Base-by-base conservation (phyloP, 2,113 vertebrate species). In the Picathartes gymnocephalus region DNA sequence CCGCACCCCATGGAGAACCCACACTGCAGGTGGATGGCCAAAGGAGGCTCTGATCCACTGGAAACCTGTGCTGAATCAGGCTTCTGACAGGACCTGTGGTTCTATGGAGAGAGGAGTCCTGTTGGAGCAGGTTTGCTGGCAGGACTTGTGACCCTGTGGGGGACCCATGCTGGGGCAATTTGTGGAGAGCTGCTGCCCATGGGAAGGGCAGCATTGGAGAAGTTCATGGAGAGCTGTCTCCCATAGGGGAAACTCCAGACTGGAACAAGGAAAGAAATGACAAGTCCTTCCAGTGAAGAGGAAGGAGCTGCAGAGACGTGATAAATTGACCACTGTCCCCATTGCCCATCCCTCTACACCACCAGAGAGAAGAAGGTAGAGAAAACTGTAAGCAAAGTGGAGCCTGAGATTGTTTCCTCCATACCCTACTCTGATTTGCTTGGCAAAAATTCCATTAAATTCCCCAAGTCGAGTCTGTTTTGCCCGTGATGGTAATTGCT, bases 1-100 rank as follows among this genome's bases (percentile, higher is more conserved):
- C 35, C 44, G 50, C 15, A 28, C 1, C 25, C 15, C 44, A 4
- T 5, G 18, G 51, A 65, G 68, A 23, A 9, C 15, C 22, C 22
- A 48, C 0, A 0, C 12, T 13, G 6, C 37, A 33, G 21, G 15
- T 23, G 42, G n/a, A 44, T 42, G 50, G 12, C 58, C 37, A 57
- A 28, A 81, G 31, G 51, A 65, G 11, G 27, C 35, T 57, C 10
- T 44, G 25, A 65, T 18, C 48, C 42, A 17, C 37, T 40, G 70
- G 53, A 54, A 68, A 10, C 11, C 20, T 20, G 13, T 8, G 10
- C 30, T 61, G 78, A 12, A 35, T 24, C 13, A 40, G 24, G 24
- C 5, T 81, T 20, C 53, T 68, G 53, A 33, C 39, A 68, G 53
- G 39, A 53, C 35, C 58, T 65, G 35, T 37, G 17, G 11, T 31